Conservation (phyloP, 2,888 invertebrate species). For the Syrphus vitripennis region DNA sequence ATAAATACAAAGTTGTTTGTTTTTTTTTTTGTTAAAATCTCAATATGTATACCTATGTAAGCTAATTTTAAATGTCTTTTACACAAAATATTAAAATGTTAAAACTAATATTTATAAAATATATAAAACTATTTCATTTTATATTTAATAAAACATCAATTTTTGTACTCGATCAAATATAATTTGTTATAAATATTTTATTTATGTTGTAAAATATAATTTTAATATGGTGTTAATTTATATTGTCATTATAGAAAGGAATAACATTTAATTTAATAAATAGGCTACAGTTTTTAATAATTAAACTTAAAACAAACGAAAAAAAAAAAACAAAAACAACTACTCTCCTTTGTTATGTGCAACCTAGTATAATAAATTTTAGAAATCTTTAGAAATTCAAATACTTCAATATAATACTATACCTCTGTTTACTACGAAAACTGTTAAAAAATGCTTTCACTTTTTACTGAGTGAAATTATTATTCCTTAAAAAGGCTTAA, state of each 20-base stretch:
- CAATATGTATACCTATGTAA: too few species aligned
- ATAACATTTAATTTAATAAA: constrained; percentile 26
- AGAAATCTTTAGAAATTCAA: background rate
- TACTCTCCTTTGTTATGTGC: background rate
- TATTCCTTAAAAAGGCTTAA: constrained; percentile 33
- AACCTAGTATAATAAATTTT: background rate
- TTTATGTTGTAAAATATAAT: constrained; percentile 48
- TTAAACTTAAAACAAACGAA: background rate
- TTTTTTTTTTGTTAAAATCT: background rate
- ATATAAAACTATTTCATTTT: constrained; percentile 11
- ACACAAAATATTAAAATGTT: constrained; percentile 12
- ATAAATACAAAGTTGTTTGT: background rate
- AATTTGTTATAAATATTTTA: constrained; percentile 21
- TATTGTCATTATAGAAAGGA: background rate
- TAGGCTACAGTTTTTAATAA: constrained; percentile 47
- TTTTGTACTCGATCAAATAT: constrained; percentile 32
- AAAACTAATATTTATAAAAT: constrained; percentile 3
- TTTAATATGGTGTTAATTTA: constrained; percentile 47
- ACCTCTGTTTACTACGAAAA: background rate
- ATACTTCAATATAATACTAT: background rate
- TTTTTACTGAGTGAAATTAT: constrained; percentile 25
- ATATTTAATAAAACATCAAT: constrained; percentile 4
- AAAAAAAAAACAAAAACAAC: background rate
- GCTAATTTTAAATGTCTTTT: constrained; percentile 40
- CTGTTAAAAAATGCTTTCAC: constrained; percentile 9